Base-by-base conservation (phyloP, 1,140 invertebrate species). In the Augochlora pura region DNA sequence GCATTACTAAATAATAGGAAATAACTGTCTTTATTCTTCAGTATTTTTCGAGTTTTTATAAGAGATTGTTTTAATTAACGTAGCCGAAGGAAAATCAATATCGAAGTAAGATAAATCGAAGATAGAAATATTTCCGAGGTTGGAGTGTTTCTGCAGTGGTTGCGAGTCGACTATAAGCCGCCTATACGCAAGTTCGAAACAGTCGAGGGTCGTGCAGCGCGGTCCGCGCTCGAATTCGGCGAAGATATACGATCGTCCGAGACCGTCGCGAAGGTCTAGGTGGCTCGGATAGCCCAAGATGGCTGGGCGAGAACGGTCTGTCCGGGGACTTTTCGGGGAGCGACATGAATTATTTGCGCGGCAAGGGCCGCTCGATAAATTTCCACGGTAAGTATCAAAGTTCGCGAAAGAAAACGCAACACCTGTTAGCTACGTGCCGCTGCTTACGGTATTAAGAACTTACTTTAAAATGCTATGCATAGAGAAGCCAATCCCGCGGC, bases 381-480 rank as follows among this genome's bases (percentile, higher is more conserved):
- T 88, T 85, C 71, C 60, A 65, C 78, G 77, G 25, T 87, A 88
- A 89, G 88, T 89, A 90, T 88, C 84, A 88, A 89, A 90, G 82
- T 90, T 90, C 71, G 81, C 62, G 60, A 86, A 88, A 87, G 82
- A 70, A 88, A 88, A 82, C 77, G 86, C 82, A 88, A 89, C 88
- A 91, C 84, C 87, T 90, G 90, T 90, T 91, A 89, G 82, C 84
- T 89, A 87, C 88, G 89, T 91, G 89, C 82, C 81, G 80, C 78
- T 81, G 87, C 89, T 89, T 89, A 88, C 82, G 80, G 81, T 87
- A 88, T 91, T 90, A 90, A 86, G 84, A 83, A 82, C 64, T 86
- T 88, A 86, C 85, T 91, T 90, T 88, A 90, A 91, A 91, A 91
- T 91, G 88, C 86, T 83, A 91, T 91, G 89, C 89, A 91, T 90